phyloP scores from a whole-genome alignment of 1,140 invertebrate genomes.

The Pectinophora gossypiella region DNA sequence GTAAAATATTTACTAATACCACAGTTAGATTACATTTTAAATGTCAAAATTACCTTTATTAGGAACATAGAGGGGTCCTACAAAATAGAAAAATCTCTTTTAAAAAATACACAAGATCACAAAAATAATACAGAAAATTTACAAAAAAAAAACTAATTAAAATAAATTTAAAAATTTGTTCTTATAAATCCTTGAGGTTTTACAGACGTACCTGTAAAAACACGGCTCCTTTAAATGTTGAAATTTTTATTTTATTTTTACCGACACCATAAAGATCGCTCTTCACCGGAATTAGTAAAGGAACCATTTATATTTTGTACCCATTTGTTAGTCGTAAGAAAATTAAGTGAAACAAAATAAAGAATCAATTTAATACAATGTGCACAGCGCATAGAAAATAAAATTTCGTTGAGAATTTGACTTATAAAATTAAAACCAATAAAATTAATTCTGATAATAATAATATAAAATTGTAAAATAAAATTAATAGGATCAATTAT shows the following conservation, averaged over 20 bases:
- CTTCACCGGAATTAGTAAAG: slow-evolving; percentile 21
- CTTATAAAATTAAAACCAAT: no score
- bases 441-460: no score
- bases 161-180: slow-evolving; percentile 39
- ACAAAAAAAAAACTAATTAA: slow-evolving; percentile 26
- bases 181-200: slow-evolving; percentile 47
- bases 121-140: slow-evolving; percentile 36
- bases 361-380: slow-evolving; percentile 22
- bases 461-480: no score
- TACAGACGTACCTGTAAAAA: slow-evolving; percentile 67
- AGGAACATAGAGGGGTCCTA: slow-evolving; percentile 52
- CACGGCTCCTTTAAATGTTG: slow-evolving; percentile 27
- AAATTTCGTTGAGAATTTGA: no score
- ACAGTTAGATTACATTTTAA: slow-evolving; percentile 13
- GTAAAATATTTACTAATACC: slow-evolving; percentile 9
- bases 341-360: slow-evolving; percentile 12
- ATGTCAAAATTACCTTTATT: slow-evolving; percentile 18
- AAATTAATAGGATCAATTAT: not conserved
- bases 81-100: slow-evolving; percentile 40
- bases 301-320: slow-evolving; percentile 8
- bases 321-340: slow-evolving; percentile 20
- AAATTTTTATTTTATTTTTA: no score
- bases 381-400: slow-evolving; percentile 19
- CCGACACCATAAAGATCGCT: slow-evolving; percentile 33
- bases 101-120: slow-evolving; percentile 33